These are phyloP conservation scores for Nannoperca obscura DNA, from an alignment of 2,797 vertebrate species.

Conservation along the genomic window DNA sequence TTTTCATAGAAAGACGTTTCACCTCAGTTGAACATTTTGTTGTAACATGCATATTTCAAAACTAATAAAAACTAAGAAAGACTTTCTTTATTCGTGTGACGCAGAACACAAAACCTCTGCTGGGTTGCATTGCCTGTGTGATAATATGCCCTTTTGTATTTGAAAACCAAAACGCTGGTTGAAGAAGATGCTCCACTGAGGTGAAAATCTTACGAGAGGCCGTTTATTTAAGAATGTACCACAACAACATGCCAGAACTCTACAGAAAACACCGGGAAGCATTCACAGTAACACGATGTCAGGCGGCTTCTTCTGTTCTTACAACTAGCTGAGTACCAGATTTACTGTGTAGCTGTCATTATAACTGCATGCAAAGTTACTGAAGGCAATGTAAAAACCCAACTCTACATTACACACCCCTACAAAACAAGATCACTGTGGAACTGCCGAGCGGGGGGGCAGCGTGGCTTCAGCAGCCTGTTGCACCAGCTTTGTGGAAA, in stretches of 20 bases:
- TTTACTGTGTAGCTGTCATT: conserved; percentile 35
- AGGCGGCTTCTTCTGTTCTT: conserved; percentile 34
- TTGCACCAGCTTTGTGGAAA: conserved; percentile 46
- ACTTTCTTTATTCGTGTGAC: background rate
- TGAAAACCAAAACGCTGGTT: background rate
- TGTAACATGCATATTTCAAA: conserved; percentile 38
- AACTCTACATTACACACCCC: conserved; percentile 9
- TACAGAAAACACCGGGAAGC: conserved; percentile 55
- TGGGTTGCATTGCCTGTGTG: background rate
- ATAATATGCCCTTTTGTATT: background rate
- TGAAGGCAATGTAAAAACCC: conserved; percentile 15
- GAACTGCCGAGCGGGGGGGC: background rate
- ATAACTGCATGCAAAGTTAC: conserved; percentile 68
- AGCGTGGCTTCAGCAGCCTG: conserved; percentile 28
- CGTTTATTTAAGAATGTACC: conserved; percentile 51
- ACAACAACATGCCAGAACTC: conserved; percentile 67
- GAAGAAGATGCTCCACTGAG: conserved; percentile 51
- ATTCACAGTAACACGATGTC: conserved; percentile 73
- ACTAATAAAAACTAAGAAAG: conserved; percentile 7
- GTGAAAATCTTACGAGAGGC: conserved; percentile 49
- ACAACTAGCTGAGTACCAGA: conserved; percentile 42
- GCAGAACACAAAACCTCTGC: background rate
- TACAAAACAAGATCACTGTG: conserved; percentile 47
- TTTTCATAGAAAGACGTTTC: conserved; percentile 49
- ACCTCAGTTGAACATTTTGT: conserved; percentile 60